Evolutionary conservation across 2,113 vertebrate species (phyloP).

Genomic region (Lagopus muta): DNA sequence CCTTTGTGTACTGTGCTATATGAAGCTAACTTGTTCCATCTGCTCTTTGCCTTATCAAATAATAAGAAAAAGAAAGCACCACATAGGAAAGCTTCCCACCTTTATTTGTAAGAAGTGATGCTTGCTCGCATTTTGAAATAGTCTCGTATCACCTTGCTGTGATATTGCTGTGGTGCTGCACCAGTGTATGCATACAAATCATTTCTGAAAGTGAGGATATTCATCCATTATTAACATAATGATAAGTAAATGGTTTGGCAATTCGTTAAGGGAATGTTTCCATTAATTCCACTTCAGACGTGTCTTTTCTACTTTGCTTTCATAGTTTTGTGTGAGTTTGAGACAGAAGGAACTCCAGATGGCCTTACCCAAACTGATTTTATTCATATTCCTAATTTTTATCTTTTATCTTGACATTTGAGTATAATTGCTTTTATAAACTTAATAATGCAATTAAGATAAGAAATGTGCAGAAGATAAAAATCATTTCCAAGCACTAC

Average conservation of each 20-base stretch:
- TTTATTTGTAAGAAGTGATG: not conserved
- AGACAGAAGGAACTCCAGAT: constrained; percentile 57
- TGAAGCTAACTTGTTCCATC: not conserved
- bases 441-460: constrained; percentile 30
- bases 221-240: not conserved
- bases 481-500: not conserved
- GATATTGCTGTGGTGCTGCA: not conserved
- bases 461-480: not conserved
- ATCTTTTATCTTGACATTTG: constrained; percentile 37
- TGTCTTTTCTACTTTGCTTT: not conserved
- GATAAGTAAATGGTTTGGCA: not conserved
- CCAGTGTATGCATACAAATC: not conserved
- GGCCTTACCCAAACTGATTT: constrained; percentile 31
- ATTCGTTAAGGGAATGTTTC: not conserved
- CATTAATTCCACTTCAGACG: not conserved
- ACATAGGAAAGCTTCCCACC: not conserved
- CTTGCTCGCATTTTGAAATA: not conserved
- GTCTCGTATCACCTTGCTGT: not conserved
- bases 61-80: not conserved
- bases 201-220: not conserved
- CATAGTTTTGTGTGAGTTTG: not conserved
- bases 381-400: constrained; percentile 8
- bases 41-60: not conserved
- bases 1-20: not conserved
- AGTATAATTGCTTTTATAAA: not conserved